These are phyloP conservation scores for Automeris io DNA, from an alignment of 2,888 invertebrate genomes.

Conservation along the genomic window DNA sequence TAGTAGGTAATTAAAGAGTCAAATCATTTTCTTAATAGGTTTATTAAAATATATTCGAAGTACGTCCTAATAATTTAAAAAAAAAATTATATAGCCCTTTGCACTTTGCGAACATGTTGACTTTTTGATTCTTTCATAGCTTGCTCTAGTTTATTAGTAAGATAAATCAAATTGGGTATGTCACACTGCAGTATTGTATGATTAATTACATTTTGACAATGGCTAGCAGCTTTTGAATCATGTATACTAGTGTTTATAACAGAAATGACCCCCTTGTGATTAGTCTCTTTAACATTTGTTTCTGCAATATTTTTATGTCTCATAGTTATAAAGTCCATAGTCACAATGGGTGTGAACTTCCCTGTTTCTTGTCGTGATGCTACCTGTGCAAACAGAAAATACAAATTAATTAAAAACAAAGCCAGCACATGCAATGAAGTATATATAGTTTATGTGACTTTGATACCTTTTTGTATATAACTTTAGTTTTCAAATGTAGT, in stretches of 20 bases:
- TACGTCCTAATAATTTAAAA: too few relatives aligned
- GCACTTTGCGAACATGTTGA: slow-evolving; percentile 74
- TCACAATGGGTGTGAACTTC: slow-evolving; percentile 52
- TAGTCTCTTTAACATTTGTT: slow-evolving; percentile 19
- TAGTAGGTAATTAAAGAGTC: slow-evolving; percentile 14
- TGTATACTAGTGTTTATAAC: slow-evolving; percentile 42
- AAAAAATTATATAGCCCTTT: slow-evolving; percentile 43
- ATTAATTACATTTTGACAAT: slow-evolving; percentile 56
- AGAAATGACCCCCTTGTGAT: background rate
- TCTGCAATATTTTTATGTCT: slow-evolving; percentile 49
- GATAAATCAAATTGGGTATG: slow-evolving; percentile 71
- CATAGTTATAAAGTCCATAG: slow-evolving; percentile 56
- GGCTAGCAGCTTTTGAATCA: slow-evolving; percentile 58
- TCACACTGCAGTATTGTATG: slow-evolving; percentile 71
- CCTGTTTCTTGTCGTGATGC: slow-evolving; percentile 42
- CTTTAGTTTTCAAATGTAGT: too few relatives aligned
- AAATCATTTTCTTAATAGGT: too few relatives aligned
- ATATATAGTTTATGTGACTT: too few relatives aligned
- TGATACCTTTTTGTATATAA: too few relatives aligned
- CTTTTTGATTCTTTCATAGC: slow-evolving; percentile 76
- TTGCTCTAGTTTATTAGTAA: slow-evolving; percentile 72
- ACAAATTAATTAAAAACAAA: background rate
- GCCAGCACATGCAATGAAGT: too few relatives aligned
- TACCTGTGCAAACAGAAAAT: slow-evolving; percentile 35
- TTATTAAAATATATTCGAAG: too few relatives aligned